A percentile compares a stretch with the other conserved stretches of the same genome.
phyloP scores from a whole-genome alignment of 1,140 invertebrate species.

The Venturia canescens region DNA sequence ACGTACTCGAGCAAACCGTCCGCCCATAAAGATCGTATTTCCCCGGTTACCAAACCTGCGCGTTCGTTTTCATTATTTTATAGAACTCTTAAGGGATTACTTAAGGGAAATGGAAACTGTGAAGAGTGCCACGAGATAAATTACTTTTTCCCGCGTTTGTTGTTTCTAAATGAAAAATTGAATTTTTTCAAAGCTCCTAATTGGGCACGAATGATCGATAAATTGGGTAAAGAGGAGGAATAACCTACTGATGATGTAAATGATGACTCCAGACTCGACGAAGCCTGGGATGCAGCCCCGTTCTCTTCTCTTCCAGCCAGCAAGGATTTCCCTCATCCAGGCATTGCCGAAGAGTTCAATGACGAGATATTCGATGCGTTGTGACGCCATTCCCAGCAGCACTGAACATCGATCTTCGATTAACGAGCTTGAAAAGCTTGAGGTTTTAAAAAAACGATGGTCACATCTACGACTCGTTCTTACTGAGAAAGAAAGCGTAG shows the following conservation, averaged over 20 bases:
- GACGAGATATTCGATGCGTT: constrained; percentile 86
- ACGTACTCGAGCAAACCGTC: constrained; percentile 94
- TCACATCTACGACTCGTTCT: constrained; percentile 65
- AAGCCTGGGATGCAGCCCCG: constrained; percentile 90
- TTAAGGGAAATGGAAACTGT: too few species aligned
- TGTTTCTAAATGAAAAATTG: too few species aligned
- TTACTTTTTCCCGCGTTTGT: too few species aligned
- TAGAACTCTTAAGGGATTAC: too few species aligned
- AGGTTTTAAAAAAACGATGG: neutral
- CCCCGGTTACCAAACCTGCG: constrained; percentile 93
- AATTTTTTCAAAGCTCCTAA: too few species aligned
- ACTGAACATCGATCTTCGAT: constrained; percentile 67
- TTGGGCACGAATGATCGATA: too few species aligned
- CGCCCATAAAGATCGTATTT: constrained; percentile 91
- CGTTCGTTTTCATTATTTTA: neutral
- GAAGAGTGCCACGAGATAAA: too few species aligned
- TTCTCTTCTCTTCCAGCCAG: constrained; percentile 86
- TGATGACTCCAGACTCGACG: constrained; percentile 88
- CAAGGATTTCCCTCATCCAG: constrained; percentile 84
- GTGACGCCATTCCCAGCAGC: constrained; percentile 88
- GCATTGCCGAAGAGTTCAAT: constrained; percentile 87
- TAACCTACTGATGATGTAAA: constrained; percentile 88
- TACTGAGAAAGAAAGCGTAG: constrained; percentile 93
- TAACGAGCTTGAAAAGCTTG: neutral
- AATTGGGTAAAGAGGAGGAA: constrained; percentile 22